phyloP scores from a whole-genome alignment of 1,140 invertebrate genomes.

The Apis florea region DNA sequence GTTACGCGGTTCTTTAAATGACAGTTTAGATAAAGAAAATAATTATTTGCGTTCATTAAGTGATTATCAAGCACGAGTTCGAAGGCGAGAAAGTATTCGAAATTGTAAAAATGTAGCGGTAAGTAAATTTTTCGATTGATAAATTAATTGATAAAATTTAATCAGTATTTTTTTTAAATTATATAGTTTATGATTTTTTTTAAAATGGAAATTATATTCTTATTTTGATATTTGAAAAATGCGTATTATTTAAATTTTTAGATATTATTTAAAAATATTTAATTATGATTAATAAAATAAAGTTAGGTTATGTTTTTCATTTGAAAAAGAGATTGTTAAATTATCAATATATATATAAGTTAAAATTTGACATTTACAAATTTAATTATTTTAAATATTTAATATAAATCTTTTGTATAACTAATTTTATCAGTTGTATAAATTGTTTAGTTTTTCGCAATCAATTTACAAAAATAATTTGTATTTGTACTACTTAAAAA shows the following conservation, averaged over 20 bases:
- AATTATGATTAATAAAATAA: neutral
- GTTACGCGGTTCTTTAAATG: constrained; percentile 43
- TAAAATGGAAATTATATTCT: neutral
- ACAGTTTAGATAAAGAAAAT: constrained; percentile 72
- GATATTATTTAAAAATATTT: neutral
- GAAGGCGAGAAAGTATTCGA: constrained; percentile 74
- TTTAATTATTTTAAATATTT: too few relatives aligned
- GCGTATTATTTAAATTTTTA: neutral
- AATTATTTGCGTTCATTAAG: constrained; percentile 75
- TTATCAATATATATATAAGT: neutral
- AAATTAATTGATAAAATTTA: neutral
- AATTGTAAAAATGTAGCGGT: constrained; percentile 67
- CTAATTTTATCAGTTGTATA: too few relatives aligned
- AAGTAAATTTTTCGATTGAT: constrained; percentile 53
- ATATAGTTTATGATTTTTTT: neutral
- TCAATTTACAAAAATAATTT: neutral
- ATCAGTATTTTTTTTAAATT: too few relatives aligned
- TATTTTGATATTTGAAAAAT: too few relatives aligned
- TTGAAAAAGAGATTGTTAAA: neutral
- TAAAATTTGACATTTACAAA: too few relatives aligned
- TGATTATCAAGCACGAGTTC: constrained; percentile 74
- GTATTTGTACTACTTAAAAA: neutral
- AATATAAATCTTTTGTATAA: too few relatives aligned
- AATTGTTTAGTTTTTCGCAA: neutral
- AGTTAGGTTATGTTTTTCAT: constrained; percentile 3